Base-by-base conservation (phyloP, 2,888 invertebrate species). In the Nomada hirtipes region DNA sequence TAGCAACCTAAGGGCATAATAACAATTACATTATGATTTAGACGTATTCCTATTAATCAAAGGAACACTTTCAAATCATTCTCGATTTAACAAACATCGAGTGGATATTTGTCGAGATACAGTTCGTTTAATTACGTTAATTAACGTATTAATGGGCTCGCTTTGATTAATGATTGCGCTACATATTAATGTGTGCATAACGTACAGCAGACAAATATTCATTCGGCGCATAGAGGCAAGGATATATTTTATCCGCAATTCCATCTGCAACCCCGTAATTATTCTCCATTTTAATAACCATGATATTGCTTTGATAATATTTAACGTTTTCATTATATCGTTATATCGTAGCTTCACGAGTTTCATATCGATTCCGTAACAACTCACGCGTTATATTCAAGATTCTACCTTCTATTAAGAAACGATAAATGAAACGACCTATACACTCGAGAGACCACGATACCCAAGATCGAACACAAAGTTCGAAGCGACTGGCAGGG, bases 391-490 rank as follows among this genome's bases (percentile, higher is more conserved):
- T 47, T 2, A 15, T 1, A 13, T 13, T 47, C 47, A 3, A 7
- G 36, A 36, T 36, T 20, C 20, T 53, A 7, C 9, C 0, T 53
- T 20, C 9, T 20, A 1, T 1, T 2, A n/a, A 2, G 52, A 36
- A 20, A 11, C 60, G 36, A 36, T 23, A 2, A 42, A 4, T 64
- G 73, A 23, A 63, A 36, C 36, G 26, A 11, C 50, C 64, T 50
- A 63, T 61, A 20, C 1, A 20, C 23, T 13, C 18, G 52, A 15
- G 13, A 13, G 55, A 18, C 20, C 53, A 18, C 42, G 55, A 69
- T 59, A 74, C 64, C 15, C 47, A 9, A 36, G 53, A 74, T 81
- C 67, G 75, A 63, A 74, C 53, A 42, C 23, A 67, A 78, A 86
- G 74, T 84, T 69, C 67, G 67, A 44, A 55, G 50, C 20, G 57